Conservation (phyloP, 2,113 vertebrate species). For the Ageneiosus marmoratus region DNA sequence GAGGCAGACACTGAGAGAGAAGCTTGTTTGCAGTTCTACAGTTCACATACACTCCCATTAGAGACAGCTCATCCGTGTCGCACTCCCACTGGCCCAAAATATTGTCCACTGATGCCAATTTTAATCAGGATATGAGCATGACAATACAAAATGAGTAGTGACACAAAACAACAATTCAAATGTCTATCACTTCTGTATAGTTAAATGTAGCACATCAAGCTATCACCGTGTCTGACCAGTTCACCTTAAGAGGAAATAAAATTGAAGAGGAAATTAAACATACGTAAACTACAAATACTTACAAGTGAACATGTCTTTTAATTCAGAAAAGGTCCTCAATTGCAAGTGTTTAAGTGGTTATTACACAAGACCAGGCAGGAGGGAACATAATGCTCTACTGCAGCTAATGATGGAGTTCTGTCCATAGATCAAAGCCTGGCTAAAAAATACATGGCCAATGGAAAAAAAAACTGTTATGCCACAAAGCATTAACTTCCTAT, state of each 20-base stretch:
- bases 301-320: slow-evolving; percentile 22
- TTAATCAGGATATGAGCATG: slow-evolving; percentile 62
- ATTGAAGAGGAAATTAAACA: not conserved
- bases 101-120: slow-evolving; percentile 55
- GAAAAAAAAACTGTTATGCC: slow-evolving; percentile 24
- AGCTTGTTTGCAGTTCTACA: slow-evolving; percentile 56
- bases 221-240: not conserved
- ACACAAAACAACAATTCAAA: not conserved
- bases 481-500: slow-evolving; percentile 56
- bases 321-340: slow-evolving; percentile 22
- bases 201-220: slow-evolving; percentile 8
- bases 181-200: not conserved
- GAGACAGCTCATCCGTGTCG: slow-evolving; percentile 56
- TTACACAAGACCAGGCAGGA: slow-evolving; percentile 52
- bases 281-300: not conserved
- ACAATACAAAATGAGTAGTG: not conserved
- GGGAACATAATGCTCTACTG: slow-evolving; percentile 43
- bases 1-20: slow-evolving; percentile 47
- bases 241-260: not conserved
- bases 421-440: slow-evolving; percentile 36
- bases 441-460: slow-evolving; percentile 23
- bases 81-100: slow-evolving; percentile 58
- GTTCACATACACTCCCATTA: slow-evolving; percentile 53
- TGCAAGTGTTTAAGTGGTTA: slow-evolving; percentile 54
- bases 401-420: slow-evolving; percentile 46